Conservation (phyloP, 2,113 vertebrate genomes). For the Eretmodus cyanostictus region DNA sequence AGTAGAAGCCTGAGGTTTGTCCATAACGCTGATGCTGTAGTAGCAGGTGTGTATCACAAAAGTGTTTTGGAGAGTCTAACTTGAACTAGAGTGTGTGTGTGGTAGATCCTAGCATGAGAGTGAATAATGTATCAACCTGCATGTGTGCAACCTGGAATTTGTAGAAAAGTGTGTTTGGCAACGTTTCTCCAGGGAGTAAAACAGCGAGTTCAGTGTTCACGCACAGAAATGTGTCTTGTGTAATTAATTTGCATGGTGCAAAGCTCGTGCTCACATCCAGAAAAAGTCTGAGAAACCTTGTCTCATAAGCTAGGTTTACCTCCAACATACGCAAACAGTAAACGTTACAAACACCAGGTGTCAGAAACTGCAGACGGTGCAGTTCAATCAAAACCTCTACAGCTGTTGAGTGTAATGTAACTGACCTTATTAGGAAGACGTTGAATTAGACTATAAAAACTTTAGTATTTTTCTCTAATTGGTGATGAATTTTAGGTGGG, state of each 20-base stretch:
- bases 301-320: neutral
- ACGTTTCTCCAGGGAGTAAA: neutral
- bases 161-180: neutral
- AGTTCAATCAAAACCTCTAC: neutral
- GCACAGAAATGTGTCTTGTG: neutral
- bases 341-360: neutral
- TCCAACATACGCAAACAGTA: neutral
- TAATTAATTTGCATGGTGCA: conserved; percentile 3
- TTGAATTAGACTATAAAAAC: neutral
- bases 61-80: conserved; percentile 18
- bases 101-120: neutral
- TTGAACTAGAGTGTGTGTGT: neutral
- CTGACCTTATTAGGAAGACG: neutral
- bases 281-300: neutral
- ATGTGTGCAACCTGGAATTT: neutral
- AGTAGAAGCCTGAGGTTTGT: neutral
- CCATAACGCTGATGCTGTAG: neutral
- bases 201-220: neutral
- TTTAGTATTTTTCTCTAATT: neutral
- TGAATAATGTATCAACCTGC: conserved; percentile 32
- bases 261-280: neutral
- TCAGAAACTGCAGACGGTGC: neutral
- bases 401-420: neutral
- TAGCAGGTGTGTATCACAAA: conserved; percentile 30
- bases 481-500: neutral